These are phyloP conservation scores for Sycophila sp. DNA, from an alignment of 1,140 invertebrate genomes.

Conservation along the genomic window DNA sequence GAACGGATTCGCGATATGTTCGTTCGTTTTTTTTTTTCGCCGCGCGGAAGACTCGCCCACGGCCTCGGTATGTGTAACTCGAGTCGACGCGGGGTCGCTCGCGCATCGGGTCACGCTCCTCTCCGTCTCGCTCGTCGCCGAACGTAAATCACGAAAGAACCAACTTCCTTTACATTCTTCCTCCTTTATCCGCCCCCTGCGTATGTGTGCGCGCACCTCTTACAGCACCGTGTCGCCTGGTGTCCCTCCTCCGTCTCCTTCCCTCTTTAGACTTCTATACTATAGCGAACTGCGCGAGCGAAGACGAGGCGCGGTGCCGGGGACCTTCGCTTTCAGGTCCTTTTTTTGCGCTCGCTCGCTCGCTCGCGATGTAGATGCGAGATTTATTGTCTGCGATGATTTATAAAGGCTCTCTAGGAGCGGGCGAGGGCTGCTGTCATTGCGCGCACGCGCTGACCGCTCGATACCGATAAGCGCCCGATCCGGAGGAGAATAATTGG, in stretches of 20 bases:
- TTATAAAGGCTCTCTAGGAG: constrained; percentile 5
- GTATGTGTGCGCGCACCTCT: constrained; percentile 12
- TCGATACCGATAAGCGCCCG: too few species aligned
- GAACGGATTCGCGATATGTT: too few species aligned
- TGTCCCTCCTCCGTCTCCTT: too few species aligned
- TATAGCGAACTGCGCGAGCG: constrained; percentile 2
- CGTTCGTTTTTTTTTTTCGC: neutral
- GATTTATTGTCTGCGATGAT: constrained; percentile 21
- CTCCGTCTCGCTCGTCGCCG: neutral
- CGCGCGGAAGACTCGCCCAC: neutral
- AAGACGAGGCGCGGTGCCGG: too few species aligned
- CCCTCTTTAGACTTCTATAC: too few species aligned
- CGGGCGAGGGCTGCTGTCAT: too few species aligned
- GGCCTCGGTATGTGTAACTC: neutral
- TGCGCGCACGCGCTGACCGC: too few species aligned
- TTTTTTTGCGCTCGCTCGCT: too few species aligned
- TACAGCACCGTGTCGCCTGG: neutral
- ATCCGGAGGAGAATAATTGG: too few species aligned
- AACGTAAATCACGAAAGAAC: constrained; percentile 36
- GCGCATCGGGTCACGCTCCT: constrained; percentile 25
- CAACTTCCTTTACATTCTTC: constrained; percentile 36
- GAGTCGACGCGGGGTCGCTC: constrained; percentile 10
- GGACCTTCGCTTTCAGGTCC: neutral
- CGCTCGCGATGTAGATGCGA: neutral
- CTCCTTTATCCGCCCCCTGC: constrained; percentile 25